These are phyloP conservation scores for Agelaius tricolor DNA, from an alignment of 2,113 vertebrate species.

Conservation along the genomic window DNA sequence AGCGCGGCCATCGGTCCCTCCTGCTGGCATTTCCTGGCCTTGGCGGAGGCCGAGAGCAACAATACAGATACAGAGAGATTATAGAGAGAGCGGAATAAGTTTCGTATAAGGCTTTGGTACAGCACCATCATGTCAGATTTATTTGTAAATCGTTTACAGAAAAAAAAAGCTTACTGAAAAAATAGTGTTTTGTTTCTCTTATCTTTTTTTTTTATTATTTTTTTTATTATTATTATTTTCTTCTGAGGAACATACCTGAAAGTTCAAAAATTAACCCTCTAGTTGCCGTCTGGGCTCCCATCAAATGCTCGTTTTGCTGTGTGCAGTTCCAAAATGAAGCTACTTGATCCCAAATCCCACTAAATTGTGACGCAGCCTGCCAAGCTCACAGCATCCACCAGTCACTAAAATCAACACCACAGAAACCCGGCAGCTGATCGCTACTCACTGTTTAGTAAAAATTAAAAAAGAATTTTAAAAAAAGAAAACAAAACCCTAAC, in stretches of 20 bases:
- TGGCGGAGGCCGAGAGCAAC: conserved; percentile 63
- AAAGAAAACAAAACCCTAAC: not conserved
- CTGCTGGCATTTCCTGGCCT: conserved; percentile 71
- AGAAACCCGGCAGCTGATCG: conserved; percentile 36
- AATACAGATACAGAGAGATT: conserved; percentile 70
- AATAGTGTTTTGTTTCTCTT: conserved; percentile 71
- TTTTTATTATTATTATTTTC: not conserved
- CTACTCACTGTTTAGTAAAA: conserved; percentile 40
- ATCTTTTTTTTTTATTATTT: conserved; percentile 4
- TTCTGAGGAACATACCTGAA: conserved; percentile 79
- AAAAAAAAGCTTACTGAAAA: conserved; percentile 79
- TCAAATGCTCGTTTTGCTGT: conserved; percentile 49
- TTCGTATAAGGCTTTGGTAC: conserved; percentile 84
- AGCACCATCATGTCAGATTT: conserved; percentile 80
- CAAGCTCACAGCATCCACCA: not conserved
- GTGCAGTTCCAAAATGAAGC: not conserved
- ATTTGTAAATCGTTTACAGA: conserved; percentile 75
- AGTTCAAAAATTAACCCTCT: conserved; percentile 79
- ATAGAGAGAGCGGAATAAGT: conserved; percentile 69
- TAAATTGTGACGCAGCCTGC: not conserved
- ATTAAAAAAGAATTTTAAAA: not conserved
- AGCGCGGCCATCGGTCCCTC: conserved; percentile 28
- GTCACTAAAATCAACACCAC: conserved; percentile 31
- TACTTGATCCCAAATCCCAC: not conserved
- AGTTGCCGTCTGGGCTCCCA: conserved; percentile 69